Evolutionary conservation across 2,113 vertebrate genomes (phyloP), one percentile per base, ranked within the genome.

Genomic region (Enhydra lutris): DNA sequence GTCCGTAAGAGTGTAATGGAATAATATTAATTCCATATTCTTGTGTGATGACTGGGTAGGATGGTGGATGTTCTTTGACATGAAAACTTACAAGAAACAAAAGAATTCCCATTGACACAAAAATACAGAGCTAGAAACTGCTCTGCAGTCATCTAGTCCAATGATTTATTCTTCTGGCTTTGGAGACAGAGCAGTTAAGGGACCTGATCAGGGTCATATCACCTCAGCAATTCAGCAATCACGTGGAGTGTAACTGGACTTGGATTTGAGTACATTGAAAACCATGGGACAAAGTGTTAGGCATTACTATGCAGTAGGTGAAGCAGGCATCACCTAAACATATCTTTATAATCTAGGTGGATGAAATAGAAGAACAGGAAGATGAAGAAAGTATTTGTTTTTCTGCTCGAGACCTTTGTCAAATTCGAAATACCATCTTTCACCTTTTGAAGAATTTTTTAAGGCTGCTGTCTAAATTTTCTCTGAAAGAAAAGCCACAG

Each of bases 361-460:
- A 99, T 29, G 99, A 99, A n/a, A 96, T 99, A 63, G 99, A 99
- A 67, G 98, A 98, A 29, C 97, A 98, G 36, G 98, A 99, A 23
- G 97, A 97, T 3, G 98, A 98, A 63, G 99, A 99, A 80, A 97
- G 97, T 36, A 23, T 99, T 78, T 98, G 98, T 96, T 99, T 99
- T 89, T 99, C 99, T 29, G 94, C 96, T 0, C 97, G 98, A 4
- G 99, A 99, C 90, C 97, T 99, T 92, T 96, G 98, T 94, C 98
- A 98, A 93, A 95, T 99, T 83, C 99, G 99, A 83, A 97, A 99
- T 13, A 98, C 98, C 7, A 89, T 99, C 26, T 99, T 99, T 88
- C 90, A 98, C 0, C 98, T 99, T 73, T 63, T 99, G 87, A 99
- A 98, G 86, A 99, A 99, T 87, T 98, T 99, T 55, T 98, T 99